A percentile compares a stretch with the other conserved stretches of the same genome.
Evolutionary conservation across 2,888 invertebrate genomes (phyloP).

Genomic region (Drosophila emarginata): DNA sequence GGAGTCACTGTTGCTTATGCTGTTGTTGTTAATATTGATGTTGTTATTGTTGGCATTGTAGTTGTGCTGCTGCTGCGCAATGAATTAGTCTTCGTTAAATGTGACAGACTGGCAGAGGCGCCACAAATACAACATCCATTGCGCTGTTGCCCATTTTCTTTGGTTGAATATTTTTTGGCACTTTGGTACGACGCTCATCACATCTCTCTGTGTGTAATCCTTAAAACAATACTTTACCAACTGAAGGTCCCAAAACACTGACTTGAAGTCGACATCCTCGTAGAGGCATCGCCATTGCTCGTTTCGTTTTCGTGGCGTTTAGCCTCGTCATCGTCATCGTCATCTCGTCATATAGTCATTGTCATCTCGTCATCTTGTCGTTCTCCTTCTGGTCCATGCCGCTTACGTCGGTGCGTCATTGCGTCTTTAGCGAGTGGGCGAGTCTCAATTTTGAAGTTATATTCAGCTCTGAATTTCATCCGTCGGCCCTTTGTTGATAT

Average conservation of each 20-base stretch:
- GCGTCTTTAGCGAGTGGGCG: slow-evolving; percentile 7
- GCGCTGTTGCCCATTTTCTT: slow-evolving; percentile 69
- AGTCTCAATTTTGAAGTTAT: slow-evolving; percentile 12
- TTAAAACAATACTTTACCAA: slow-evolving; percentile 72
- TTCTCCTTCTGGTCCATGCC: background rate
- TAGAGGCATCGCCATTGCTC: slow-evolving; percentile 25
- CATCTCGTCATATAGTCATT: background rate
- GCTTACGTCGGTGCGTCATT: background rate
- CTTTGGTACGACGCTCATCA: slow-evolving; percentile 37
- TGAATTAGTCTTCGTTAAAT: slow-evolving; percentile 79
- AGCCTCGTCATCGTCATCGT: slow-evolving; percentile 30
- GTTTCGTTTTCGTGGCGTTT: slow-evolving; percentile 44
- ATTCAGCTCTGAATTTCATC: slow-evolving; percentile 18
- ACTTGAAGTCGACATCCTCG: slow-evolving; percentile 39
- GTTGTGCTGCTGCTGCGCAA: slow-evolving; percentile 60
- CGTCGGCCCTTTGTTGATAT: slow-evolving; percentile 35
- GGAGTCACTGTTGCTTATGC: slow-evolving; percentile 42
- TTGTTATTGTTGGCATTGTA: background rate
- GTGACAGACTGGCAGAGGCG: slow-evolving; percentile 42
- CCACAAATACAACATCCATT: background rate
- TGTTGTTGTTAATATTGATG: slow-evolving; percentile 20
- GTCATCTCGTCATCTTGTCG: background rate
- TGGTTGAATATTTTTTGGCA: slow-evolving; percentile 46
- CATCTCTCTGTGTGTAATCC: slow-evolving; percentile 27
- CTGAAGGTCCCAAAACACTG: slow-evolving; percentile 54